Evolutionary conservation across 2,797 vertebrate genomes (phyloP), one percentile per base, ranked within the genome.

Genomic region (Jordanella pulchra): DNA sequence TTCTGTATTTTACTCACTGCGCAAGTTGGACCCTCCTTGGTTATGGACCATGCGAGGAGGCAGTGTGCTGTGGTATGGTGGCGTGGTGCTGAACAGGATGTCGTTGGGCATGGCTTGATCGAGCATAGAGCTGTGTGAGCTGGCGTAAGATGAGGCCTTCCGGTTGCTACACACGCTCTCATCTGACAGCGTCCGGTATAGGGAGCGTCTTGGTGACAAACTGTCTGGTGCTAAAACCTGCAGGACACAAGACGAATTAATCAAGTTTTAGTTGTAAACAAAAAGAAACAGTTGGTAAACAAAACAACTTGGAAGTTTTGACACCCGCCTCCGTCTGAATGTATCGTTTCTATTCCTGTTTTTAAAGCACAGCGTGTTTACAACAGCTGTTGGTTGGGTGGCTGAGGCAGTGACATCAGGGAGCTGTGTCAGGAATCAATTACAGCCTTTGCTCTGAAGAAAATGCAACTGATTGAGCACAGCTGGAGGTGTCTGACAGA

Each of bases 41-140:
- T 93, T 93, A 75, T 95, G 93, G 85, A 94, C 89, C 85, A 95
- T 96, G 67, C 96, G 93, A 1, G 96, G 94, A 3, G 97, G 97
- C 86, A 98, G 79, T 0, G 97, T 98, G 93, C 95, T 96, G 91
- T 96, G 96, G 88, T 97, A 97, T 0, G 97, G 96, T 1, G 96
- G 97, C 0, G 97, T 98, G 74, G 96, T 97, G 93, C 97, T 98
- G 95, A 99, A 99, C 15, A 99, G 93, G 89, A 97, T 98, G 89
- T 99, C 97, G 13, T 95, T 98, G 75, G 97, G 97, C 94, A 98
- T 82, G 27, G 95, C 95, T 71, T 98, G 97, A 86, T 99, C 97
- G 73, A 99, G 92, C 89, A 97, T 84, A 50, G 97, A 99, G 82
- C 97, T 97, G 50, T 95, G 96, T 1, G 97, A 98, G 86, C 96